Evolutionary conservation across 1,140 invertebrate genomes (phyloP), one percentile per base, ranked within the genome.

Genomic region (Brachionus manjavacas): DNA sequence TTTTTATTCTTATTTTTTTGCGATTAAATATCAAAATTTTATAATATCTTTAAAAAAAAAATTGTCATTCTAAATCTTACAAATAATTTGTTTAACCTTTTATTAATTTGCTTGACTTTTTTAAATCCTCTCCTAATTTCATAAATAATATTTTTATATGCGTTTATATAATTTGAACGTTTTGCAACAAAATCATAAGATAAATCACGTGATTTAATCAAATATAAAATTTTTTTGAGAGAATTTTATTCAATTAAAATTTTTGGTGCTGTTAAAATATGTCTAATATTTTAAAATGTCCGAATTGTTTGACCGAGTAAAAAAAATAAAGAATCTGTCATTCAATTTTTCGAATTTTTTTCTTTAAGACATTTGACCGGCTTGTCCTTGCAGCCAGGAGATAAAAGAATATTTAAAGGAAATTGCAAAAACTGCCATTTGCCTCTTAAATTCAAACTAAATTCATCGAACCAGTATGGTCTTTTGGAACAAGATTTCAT

Each of bases 371-470:
- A 76, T 49, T 76, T 76, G 12, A 49, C 72, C 25, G 31, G 46
- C 14, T n/a, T 49, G 4, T 25, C 25, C 12, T 35, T 81, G 39
- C 64, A 46, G 12, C 49, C 52, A 8, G 41, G 41, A 31, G 79
- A 81, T 28, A 81, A 81, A 68, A 52, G 79, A 39, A 81, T 35
- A 41, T 81, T 81, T 25, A 81, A 81, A 46, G 79, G 31, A 20
- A 68, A 35, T 7, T 81, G 79, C 31, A 60, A 68, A 64, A 39
- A 41, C 14, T 81, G 79, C 43, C 11, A 68, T 43, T 23, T 31
- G 20, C 79, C 35, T 23, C 23, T 81, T 6, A 60, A 68, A 81
- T 81, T 81, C 52, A 81, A 81, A 23, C n/a, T 81, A 8, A 81
- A 81, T 68, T 55, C 31, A 68, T 25, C 3, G 7, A n/a, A 46